These are phyloP conservation scores for Pomacea canaliculata DNA, from an alignment of 2,888 invertebrate species.

Conservation along the genomic window DNA sequence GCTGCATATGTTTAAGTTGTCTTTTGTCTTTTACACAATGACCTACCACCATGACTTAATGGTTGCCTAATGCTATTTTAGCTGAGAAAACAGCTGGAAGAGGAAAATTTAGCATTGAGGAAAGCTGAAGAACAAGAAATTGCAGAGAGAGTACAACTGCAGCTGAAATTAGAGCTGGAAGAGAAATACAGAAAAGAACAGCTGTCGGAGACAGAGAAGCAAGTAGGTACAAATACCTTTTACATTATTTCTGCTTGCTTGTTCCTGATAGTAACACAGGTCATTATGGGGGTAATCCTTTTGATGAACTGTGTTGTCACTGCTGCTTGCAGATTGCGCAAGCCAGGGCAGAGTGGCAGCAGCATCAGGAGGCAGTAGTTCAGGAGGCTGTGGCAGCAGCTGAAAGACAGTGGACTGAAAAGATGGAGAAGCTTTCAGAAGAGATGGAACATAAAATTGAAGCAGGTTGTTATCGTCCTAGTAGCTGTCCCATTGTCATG, in stretches of 20 bases:
- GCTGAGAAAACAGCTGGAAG: constrained; percentile 38
- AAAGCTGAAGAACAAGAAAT: constrained; percentile 36
- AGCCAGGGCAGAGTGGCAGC: constrained; percentile 9
- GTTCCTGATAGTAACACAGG: too few species aligned
- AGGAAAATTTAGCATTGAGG: constrained; percentile 32
- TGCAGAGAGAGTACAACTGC: constrained; percentile 22
- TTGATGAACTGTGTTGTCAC: too few species aligned
- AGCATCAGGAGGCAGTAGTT: background rate
- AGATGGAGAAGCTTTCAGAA: background rate
- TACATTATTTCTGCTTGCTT: background rate
- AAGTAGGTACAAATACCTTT: constrained; percentile 30
- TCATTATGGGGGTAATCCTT: too few species aligned
- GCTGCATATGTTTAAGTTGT: too few species aligned
- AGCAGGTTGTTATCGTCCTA: background rate
- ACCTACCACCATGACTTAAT: too few species aligned
- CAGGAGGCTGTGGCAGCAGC: constrained; percentile 10
- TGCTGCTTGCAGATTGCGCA: too few species aligned
- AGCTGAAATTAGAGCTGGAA: constrained; percentile 43
- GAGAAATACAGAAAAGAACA: constrained; percentile 39
- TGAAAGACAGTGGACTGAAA: constrained; percentile 18
- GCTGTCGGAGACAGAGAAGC: constrained; percentile 38
- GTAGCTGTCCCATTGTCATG: too few species aligned
- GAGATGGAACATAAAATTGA: background rate
- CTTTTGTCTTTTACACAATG: too few species aligned
- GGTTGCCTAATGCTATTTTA: background rate